Base-by-base conservation (phyloP, 2,888 invertebrate genomes). In the Yponomeuta cagnagella region DNA sequence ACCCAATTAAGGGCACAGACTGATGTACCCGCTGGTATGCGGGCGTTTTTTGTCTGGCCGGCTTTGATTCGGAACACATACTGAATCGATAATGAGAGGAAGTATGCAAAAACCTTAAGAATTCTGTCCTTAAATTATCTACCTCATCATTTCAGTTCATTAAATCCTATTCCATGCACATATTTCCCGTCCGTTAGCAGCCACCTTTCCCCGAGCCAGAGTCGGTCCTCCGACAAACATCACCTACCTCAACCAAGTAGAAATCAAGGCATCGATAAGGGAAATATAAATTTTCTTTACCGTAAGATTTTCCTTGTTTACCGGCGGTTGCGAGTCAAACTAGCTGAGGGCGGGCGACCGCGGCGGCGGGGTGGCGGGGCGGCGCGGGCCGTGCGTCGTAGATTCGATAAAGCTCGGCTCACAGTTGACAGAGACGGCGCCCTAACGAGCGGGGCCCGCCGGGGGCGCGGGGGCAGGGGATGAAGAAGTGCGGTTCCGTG, bases 401-500 rank as follows among this genome's bases (percentile, higher is more conserved):
- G 90, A 91, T 91, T 91, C 87, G 91, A 92, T 92, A 91, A 90
- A 89, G 90, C 90, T 87, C 88, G 88, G 86, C 89, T 88, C 89
- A 80, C 87, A 90, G 90, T 90, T 90, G 90, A 90, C 90, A 89
- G 90, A 90, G 90, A 90, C 88, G 86, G 85, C 82, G 88, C 86
- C 87, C 88, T 88, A 90, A 90, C 89, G 89, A 90, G 86, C 82
- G 85, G 73, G 73, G 72, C 66, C 72, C 70, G 72, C n/a, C 77
- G 75, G 75, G 76, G 72, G 72, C 65, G 70, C 73, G 74, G 83
- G 78, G 80, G 81, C 79, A 77, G 72, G 84, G 85, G 84, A 80
- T 82, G 90, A 91, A 91, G 92, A 91, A 92, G 90, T 91, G 92
- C 89, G 92, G 92, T 91, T 90, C 91, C 91, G 88, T 91, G 91